Evolutionary conservation across 30 jellyfish, hydroid and myxozoan genomes (phyloP), one percentile per base, ranked within the genome.

Genomic region (Aurelia sp.): DNA sequence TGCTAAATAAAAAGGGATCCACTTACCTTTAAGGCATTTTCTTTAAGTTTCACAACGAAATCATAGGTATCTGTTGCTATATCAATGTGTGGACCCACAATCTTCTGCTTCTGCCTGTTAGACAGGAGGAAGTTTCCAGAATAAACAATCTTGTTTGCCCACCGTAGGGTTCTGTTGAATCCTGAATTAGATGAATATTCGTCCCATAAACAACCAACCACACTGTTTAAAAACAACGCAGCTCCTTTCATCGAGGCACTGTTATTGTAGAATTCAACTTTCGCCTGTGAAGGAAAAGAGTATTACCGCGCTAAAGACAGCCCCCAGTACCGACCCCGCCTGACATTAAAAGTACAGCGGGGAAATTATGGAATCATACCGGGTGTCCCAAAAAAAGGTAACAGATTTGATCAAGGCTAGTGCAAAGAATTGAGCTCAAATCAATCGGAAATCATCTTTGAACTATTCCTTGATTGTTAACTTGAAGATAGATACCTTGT

Each of bases 201-300:
- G 52, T 74, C 74, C 96, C 96, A 86, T 66, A 73, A 66, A 33
- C 96, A 86, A 67, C 75, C 89, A 31, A 86, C 81, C 30, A 86
- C 69, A 31, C 89, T 86, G 53, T 59, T 73, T 27, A 86, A 47
- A 62, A 55, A 86, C 13, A 86, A 17, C 1, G 96, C 96, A 13
- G 96, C 96, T 23, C 96, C 96, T 60, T 86, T 86, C 80, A 73
- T 17, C 52, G 96, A 63, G 15, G 96, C 96, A 22, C 89, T 74
- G 82, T 86, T 86, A 76, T 74, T 74, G 52, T 27, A 44, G 57
- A 86, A 86, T 76, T 65, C 86, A 31, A 73, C 85, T 40, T 51
- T 20, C 19, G 90, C 70, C 96, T 86, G 23, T 78, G 35, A 59
- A 80, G 23, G 13, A 64, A 35, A 37, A 61, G 21, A 52, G 9